Conservation (phyloP, 2,797 vertebrate species). For the Anniella stebbinsi region DNA sequence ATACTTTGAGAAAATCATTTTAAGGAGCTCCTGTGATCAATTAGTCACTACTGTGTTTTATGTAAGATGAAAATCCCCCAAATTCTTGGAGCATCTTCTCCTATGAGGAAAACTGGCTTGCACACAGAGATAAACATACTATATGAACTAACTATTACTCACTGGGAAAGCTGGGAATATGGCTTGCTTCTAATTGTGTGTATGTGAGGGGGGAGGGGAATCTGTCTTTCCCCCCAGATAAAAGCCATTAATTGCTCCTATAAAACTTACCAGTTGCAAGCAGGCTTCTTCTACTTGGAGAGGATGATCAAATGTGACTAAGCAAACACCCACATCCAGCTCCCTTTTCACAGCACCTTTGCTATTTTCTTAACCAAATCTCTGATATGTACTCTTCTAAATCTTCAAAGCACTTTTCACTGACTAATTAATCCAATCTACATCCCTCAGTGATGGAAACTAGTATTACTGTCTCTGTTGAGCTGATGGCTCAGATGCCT, state of each 20-base stretch:
- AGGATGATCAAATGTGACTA: not conserved
- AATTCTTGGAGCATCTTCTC: not conserved
- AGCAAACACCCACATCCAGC: not conserved
- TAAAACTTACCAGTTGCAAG: not conserved
- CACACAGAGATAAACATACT: not conserved
- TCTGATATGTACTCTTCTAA: not conserved
- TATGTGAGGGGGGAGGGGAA: not conserved
- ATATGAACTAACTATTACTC: not conserved
- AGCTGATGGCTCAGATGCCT: not conserved
- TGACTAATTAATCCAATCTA: slow-evolving; percentile 9
- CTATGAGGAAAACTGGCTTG: not conserved
- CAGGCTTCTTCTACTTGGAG: not conserved
- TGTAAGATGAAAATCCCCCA: not conserved
- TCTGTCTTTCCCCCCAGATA: fast-evolving
- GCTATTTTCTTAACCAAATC: not conserved
- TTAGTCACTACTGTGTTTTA: not conserved
- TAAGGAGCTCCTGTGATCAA: not conserved
- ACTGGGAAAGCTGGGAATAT: not conserved
- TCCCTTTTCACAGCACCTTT: not conserved
- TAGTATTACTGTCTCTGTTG: not conserved
- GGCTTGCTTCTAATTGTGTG: not conserved
- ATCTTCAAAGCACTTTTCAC: slow-evolving; percentile 23
- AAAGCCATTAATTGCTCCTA: not conserved
- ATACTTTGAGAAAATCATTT: not conserved
- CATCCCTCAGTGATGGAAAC: not conserved